A percentile compares a stretch with the other conserved stretches of the same genome.
phyloP scores from a whole-genome alignment of 2,888 invertebrate genomes.

The Apotomis betuletana region DNA sequence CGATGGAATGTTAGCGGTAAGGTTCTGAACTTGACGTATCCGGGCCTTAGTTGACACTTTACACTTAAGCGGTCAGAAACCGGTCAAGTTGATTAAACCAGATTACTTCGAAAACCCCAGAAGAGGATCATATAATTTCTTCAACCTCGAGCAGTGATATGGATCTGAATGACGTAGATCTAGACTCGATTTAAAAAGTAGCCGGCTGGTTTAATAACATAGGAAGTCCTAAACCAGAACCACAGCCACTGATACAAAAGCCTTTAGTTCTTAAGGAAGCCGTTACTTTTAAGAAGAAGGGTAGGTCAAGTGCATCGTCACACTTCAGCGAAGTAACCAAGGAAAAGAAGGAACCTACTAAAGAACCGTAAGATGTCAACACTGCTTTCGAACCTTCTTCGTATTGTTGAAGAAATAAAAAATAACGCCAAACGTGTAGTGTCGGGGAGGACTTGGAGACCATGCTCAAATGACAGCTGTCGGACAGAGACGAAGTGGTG shows the following conservation, averaged over 20 bases:
- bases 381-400: constrained; percentile 48
- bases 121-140: background rate
- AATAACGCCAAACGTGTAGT: constrained; percentile 44
- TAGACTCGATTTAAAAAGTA: constrained; percentile 58
- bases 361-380: background rate
- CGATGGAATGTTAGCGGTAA: too few relatives aligned
- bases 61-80: background rate
- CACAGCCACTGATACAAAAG: background rate
- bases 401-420: constrained; percentile 51
- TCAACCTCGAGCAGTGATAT: constrained; percentile 6
- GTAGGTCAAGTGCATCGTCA: constrained; percentile 12
- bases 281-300: constrained; percentile 56
- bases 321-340: constrained; percentile 1
- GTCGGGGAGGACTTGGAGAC: constrained; percentile 47
- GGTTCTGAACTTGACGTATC: too few relatives aligned
- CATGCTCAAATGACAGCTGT: constrained; percentile 48
- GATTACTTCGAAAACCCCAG: constrained; percentile 53
- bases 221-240: constrained; percentile 40
- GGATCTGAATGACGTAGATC: constrained; percentile 37
- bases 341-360: background rate
- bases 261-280: constrained; percentile 44
- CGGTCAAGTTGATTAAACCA: constrained; percentile 57
- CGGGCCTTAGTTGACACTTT: too few relatives aligned
- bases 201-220: constrained; percentile 54
- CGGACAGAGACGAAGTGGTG: constrained; percentile 50